Base-by-base conservation (phyloP, 2,797 vertebrate genomes). In the Helarctos malayanus region DNA sequence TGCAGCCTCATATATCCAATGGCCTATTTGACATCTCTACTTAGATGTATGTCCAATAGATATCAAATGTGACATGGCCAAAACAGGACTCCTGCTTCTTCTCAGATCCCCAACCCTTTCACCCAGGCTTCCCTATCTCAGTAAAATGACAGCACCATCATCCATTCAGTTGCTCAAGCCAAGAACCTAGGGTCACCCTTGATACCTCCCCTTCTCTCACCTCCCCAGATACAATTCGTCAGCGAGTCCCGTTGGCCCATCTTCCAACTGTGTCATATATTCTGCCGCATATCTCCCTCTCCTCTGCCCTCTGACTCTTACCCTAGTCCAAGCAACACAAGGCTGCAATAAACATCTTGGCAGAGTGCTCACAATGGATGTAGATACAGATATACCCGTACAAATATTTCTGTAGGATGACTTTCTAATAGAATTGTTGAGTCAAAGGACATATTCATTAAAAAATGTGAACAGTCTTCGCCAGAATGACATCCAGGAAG, bases 31-130 rank as follows among this genome's bases (percentile, higher is more conserved):
- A 78, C 32, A 61, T 92, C 47, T 93, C 19, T 86, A 27, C 52
- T 92, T 94, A 78, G 52, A 57, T 97, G 65, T 91, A 57, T 97
- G 59, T 91, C 68, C 68, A 59, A 52, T n/a, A 56, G 45, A 69
- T 56, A 69, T 82, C 54, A 90, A 96, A 76, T 18, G 29, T 73
- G 68, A 25, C 13, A 19, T 47, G 71, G 38, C 10, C 61, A 47
- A 90, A 90, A 95, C 12, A 90, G 86, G 35, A 83, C 29, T 94
- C 27, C 23, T 54, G 12, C 80, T 87, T 94, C 59, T 35, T 57
- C 16, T 92, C 47, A 18, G 38, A 57, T 88, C 68, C 45, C 63
- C 4, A 92, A 23, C 19, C 23, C 19, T 41, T 92, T 86, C 65
- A 47, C 56, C 94, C 21, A 84, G 38, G 38, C 54, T 80, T 21